phyloP scores from a whole-genome alignment of 2,113 vertebrate genomes.

The Rhabdornis inornatus region DNA sequence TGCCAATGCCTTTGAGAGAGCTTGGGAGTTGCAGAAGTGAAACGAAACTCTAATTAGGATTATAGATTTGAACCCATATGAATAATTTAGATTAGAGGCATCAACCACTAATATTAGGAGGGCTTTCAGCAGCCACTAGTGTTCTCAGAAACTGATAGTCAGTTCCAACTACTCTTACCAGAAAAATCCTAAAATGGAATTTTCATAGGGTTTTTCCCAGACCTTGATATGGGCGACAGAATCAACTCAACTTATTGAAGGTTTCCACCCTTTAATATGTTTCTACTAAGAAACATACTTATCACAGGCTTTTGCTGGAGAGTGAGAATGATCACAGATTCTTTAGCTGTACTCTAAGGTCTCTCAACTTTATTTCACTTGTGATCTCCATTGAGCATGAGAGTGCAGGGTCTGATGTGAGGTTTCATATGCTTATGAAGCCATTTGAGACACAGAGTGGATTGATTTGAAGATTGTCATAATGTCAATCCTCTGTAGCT shows the following conservation, averaged over 20 bases:
- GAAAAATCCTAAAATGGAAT: background rate
- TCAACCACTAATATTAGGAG: background rate
- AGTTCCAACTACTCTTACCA: background rate
- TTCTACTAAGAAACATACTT: background rate
- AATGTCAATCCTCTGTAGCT: background rate
- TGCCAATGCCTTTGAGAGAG: background rate
- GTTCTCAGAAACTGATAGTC: background rate
- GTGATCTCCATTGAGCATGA: fast-evolving
- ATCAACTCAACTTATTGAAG: background rate
- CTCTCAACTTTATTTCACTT: background rate
- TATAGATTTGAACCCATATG: background rate
- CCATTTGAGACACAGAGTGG: background rate
- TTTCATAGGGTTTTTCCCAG: background rate
- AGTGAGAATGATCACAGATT: background rate
- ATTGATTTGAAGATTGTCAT: background rate
- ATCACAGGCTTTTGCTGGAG: background rate
- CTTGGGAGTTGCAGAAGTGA: background rate
- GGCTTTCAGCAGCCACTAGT: background rate
- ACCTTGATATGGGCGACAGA: background rate
- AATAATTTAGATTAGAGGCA: background rate
- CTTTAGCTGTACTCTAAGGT: fast-evolving
- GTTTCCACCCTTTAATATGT: background rate
- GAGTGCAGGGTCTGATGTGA: background rate
- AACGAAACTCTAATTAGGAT: background rate
- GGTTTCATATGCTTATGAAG: background rate